Conservation (phyloP, 35 echinoderm and acorn worm genomes). For the Chiridota heheva region DNA sequence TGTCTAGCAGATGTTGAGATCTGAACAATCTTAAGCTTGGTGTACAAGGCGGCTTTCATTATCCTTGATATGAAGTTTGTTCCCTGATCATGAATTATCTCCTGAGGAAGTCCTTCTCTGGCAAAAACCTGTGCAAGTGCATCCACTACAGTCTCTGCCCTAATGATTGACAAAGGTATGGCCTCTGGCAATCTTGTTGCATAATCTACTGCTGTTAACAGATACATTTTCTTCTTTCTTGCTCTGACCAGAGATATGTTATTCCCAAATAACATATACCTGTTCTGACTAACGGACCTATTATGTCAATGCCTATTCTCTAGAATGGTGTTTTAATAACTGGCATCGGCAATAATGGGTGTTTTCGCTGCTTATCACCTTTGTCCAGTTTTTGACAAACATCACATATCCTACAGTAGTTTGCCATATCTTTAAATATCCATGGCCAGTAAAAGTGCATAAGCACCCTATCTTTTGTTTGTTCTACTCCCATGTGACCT, state of each 20-base stretch:
- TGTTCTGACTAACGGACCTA: conserved; percentile 16
- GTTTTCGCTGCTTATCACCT: neutral
- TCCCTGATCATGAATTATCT: conserved; percentile 56
- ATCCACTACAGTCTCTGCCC: conserved; percentile 28
- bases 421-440: conserved; percentile 33
- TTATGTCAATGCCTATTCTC: conserved; percentile 36
- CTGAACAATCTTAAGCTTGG: conserved; percentile 2
- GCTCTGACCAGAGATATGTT: too few relatives aligned
- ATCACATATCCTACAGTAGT: conserved; percentile 23
- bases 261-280: too few relatives aligned
- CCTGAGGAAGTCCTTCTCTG: conserved; percentile 25
- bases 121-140: conserved; percentile 17
- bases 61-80: conserved; percentile 47
- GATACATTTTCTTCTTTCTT: conserved; percentile 19
- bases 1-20: conserved; percentile 39
- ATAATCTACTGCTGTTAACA: conserved; percentile 18
- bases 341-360: conserved; percentile 20
- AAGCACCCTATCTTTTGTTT: conserved; percentile 35
- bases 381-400: conserved; percentile 21
- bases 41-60: conserved; percentile 30
- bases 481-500: conserved; percentile 33
- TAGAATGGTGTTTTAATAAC: conserved; percentile 36
- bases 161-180: conserved; percentile 23
- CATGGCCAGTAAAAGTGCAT: conserved; percentile 43
- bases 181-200: conserved; percentile 47